Evolutionary conservation across 2,113 vertebrate species (phyloP).

Genomic region (Baryphthengus martii): DNA sequence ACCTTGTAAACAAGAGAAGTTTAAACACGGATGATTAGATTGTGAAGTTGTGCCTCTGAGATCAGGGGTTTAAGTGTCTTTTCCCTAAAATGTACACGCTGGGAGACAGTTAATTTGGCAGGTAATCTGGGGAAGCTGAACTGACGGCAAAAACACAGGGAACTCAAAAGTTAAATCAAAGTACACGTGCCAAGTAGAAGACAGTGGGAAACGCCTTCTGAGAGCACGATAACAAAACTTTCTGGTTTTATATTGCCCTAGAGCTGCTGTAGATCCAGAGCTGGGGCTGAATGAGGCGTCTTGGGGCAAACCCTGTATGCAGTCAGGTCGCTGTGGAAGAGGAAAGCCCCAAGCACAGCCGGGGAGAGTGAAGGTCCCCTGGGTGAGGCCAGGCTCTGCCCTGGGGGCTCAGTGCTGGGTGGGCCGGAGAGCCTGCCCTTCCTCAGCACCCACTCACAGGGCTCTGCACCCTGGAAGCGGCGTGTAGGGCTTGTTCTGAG

Average conservation of each 20-base stretch:
- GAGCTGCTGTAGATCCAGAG: not conserved
- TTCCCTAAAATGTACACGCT: fast-evolving
- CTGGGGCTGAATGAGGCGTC: not conserved
- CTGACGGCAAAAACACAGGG: not conserved
- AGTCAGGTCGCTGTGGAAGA: fast-evolving
- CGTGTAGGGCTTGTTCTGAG: not conserved
- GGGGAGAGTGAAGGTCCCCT: fast-evolving
- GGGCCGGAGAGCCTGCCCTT: not conserved
- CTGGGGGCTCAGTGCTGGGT: fast-evolving
- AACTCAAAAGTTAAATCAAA: not conserved
- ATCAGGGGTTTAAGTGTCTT: not conserved
- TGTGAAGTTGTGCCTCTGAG: not conserved
- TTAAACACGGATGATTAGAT: not conserved
- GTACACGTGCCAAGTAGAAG: not conserved
- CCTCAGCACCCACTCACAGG: fast-evolving
- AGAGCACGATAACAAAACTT: not conserved
- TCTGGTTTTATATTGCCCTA: not conserved
- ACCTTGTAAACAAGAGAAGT: not conserved
- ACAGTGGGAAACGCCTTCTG: not conserved
- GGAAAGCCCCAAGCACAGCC: fast-evolving
- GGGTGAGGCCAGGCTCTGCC: not conserved
- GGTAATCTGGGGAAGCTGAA: not conserved
- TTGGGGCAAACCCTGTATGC: fast-evolving
- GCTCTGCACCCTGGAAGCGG: fast-evolving
- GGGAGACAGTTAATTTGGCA: not conserved